Base-by-base conservation (phyloP, 2,797 vertebrate species). In the Squalus acanthias region DNA sequence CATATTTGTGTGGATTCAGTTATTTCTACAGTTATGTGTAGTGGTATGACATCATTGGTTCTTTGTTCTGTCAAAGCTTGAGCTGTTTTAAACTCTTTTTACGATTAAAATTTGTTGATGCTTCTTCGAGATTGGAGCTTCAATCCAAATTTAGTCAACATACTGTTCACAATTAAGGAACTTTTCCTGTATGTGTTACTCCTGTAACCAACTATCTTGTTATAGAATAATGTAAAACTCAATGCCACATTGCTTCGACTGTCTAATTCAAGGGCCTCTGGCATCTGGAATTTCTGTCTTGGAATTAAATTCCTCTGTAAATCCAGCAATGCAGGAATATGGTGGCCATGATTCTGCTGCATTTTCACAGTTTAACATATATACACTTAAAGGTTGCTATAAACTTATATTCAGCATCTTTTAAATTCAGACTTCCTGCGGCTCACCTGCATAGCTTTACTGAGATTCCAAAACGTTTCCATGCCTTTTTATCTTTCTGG, bases 31-130 rank as follows among this genome's bases (percentile, higher is more conserved):
- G 57, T 63, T 91, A 17, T 91, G 63, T 91, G 63, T 63, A n/a
- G 57, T 91, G 88, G 57, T n/a, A 63, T 91, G 88, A n/a, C 57
- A 22, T 63, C 26, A 91, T 91, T 63, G 57, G 26, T 33, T 63
- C 88, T 20, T 89, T 89, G 87, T 63, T 89, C 88, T 89, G 88
- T 33, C 53, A 89, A 60, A 29, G 74, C 74, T 76, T 76, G 74
- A 76, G 4, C 29, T 29, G 6, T 63, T 63, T 0, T 8, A 63
- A 63, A 8, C 6, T 63, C 63, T 63, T 63, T 76, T 76, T 76
- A 76, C n/a, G 15, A 76, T 12, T 76, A n/a, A 76, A n/a, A 76
- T 12, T 76, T n/a, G n/a, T 26, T 76, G 74, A 33, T 76, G 76
- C 76, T 29, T 8, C n/a, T 76, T 76, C n/a, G 24, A 76, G 74